Base-by-base conservation (phyloP, 2,888 invertebrate species). In the Trichacis sp. region DNA sequence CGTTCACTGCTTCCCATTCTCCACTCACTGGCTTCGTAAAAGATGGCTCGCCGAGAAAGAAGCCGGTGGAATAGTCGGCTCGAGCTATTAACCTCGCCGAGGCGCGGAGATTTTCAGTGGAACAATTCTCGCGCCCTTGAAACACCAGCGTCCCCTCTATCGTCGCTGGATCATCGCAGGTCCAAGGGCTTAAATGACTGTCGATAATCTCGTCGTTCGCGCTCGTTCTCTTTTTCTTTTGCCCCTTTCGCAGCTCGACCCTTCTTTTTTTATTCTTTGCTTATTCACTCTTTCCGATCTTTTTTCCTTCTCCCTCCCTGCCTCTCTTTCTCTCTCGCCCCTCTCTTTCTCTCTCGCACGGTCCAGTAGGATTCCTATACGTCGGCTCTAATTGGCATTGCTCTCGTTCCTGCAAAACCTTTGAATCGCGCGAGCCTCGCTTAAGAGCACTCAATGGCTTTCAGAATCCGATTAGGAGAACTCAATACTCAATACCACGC, bases 71-170 rank as follows among this genome's bases (percentile, higher is more conserved):
- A 30, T 4, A 12, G 50, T 46, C 50, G 63, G 71, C 68, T 73
- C 72, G 71, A 68, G 70, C 72, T 72, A 73, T 74, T 71, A 74
- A 73, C 74, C 69, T 71, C 67, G 54, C 52, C 55, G 54, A 61
- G 67, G 56, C 64, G 59, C 55, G 60, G 64, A 56, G 29, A 50
- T 61, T 61, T 61, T 61, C 61, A 54, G 61, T 61, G 61, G 51
- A 61, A 57, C 65, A 58, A 54, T 66, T 61, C 65, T 61, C 61
- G 57, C 65, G 60, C 60, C 52, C 64, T 60, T 45, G 17, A 55
- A 56, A 24, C 24, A 8, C 24, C 24, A 8, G 24, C 8, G 24
- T 24, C 8, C 24, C 24, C 14, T 2, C 40, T 40, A 40, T 40
- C 40, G 14, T 40, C 40, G 14, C 14, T 14, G 40, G 2, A 40